These are phyloP conservation scores for Phaedon cochleariae DNA, from an alignment of 2,888 invertebrate species.

Conservation along the genomic window DNA sequence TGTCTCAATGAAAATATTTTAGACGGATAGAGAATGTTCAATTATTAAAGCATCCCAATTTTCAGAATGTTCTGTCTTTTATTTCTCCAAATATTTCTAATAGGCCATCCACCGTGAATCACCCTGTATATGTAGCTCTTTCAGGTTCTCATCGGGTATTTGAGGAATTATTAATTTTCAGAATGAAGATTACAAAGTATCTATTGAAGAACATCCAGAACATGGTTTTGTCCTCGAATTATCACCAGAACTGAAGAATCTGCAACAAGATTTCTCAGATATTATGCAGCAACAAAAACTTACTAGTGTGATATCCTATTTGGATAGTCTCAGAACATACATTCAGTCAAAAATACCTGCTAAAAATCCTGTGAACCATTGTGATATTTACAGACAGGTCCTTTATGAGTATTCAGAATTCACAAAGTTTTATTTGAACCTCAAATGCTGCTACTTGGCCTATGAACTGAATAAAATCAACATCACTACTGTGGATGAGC, in stretches of 20 bases:
- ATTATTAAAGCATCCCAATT: too few relatives aligned
- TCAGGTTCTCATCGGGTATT: too few relatives aligned
- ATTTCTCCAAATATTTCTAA: too few relatives aligned
- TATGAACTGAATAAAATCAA: slow-evolving; percentile 45
- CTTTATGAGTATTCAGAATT: slow-evolving; percentile 51
- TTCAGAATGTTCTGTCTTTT: too few relatives aligned
- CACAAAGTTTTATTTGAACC: slow-evolving; percentile 48
- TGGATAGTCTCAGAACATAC: slow-evolving; percentile 44
- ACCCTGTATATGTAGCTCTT: too few relatives aligned
- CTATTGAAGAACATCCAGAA: slow-evolving; percentile 29
- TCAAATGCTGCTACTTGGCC: slow-evolving; percentile 43
- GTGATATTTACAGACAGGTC: slow-evolving; percentile 43
- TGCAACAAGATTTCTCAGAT: slow-evolving; percentile 30
- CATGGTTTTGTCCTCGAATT: slow-evolving; percentile 30
- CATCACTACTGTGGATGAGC: slow-evolving; percentile 42
- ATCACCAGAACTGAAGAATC: slow-evolving; percentile 6
- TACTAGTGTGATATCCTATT: slow-evolving; percentile 35
- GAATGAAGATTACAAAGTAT: slow-evolving; percentile 45
- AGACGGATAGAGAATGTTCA: too few relatives aligned
- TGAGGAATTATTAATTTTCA: slow-evolving; percentile 35
- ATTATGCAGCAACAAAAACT: slow-evolving; percentile 2
- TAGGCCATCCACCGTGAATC: too few relatives aligned
- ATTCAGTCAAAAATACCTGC: slow-evolving; percentile 32
- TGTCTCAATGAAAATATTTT: too few relatives aligned
- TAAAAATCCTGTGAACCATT: slow-evolving; percentile 28